Percentiles rank a stretch among this genome's conserved stretches.
Conservation (phyloP, 2,888 invertebrate species). For the Penaeus monodon region DNA sequence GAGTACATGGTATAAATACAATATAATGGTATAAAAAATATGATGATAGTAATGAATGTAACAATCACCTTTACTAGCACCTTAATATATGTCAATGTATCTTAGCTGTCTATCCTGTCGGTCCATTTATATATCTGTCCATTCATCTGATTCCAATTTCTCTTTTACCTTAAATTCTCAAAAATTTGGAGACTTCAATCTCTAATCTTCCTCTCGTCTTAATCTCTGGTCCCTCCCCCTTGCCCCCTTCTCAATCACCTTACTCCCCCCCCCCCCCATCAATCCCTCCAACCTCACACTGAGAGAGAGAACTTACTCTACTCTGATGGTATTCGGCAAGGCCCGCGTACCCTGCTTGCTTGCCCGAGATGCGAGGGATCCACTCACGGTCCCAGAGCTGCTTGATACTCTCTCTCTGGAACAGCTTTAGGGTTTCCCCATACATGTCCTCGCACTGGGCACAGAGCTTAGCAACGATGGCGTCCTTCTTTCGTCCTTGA, state of each 20-base stretch:
- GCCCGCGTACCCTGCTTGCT: conserved; percentile 89
- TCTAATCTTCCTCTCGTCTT: too few relatives aligned
- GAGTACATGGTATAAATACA: too few relatives aligned
- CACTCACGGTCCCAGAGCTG: conserved; percentile 92
- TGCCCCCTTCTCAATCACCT: too few relatives aligned
- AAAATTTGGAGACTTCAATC: too few relatives aligned
- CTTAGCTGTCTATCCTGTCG: too few relatives aligned
- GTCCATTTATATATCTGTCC: too few relatives aligned
- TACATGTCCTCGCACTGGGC: conserved; percentile 94
- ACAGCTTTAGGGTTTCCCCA: conserved; percentile 86
- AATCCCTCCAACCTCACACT: too few relatives aligned
- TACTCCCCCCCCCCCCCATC: not conserved
- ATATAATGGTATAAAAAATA: not conserved
- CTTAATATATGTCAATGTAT: too few relatives aligned
- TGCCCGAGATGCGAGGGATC: conserved; percentile 80
- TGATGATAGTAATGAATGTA: not conserved
- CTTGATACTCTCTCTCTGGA: conserved; percentile 86
- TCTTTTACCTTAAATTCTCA: too few relatives aligned
- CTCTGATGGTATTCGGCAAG: conserved; percentile 92
- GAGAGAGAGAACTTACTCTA: conserved; percentile 72
- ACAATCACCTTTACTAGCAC: too few relatives aligned
- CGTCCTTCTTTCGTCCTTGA: conserved; percentile 93
- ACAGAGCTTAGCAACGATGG: conserved; percentile 90
- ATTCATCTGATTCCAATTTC: too few relatives aligned
- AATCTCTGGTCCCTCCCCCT: too few relatives aligned